These are phyloP conservation scores for Bradynema listronoti DNA, from an alignment of 1,140 invertebrate genomes.

Conservation along the genomic window DNA sequence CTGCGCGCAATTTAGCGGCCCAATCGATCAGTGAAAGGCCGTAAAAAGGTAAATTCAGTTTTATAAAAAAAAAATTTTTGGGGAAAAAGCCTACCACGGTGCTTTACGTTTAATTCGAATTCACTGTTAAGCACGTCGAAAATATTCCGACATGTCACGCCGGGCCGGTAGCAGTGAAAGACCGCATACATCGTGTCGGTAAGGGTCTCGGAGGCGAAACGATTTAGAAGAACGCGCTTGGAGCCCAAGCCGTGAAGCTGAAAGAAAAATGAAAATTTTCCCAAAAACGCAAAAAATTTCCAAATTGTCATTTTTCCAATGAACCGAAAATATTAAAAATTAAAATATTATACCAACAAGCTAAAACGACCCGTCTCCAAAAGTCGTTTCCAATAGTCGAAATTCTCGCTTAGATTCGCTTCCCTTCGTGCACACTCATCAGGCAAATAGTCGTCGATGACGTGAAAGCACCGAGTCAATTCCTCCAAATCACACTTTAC, in stretches of 20 bases:
- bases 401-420: no score
- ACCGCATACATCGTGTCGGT: neutral
- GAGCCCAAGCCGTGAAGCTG: constrained; percentile 22
- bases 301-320: neutral
- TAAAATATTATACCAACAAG: constrained; percentile 1
- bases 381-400: no score
- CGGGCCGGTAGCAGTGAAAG: constrained; percentile 11
- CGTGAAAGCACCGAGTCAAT: no score
- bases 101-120: constrained; percentile 1
- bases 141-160: constrained; percentile 4
- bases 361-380: constrained; percentile 5
- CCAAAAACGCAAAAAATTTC: constrained; percentile 1
- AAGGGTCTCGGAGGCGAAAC: constrained; percentile 9
- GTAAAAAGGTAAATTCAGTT: neutral
- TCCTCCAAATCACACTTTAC: no score
- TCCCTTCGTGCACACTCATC: no score
- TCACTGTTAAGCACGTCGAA: constrained; percentile 10
- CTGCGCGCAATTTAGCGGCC: neutral
- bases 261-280: constrained; percentile 1
- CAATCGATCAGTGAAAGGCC: neutral
- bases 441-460: no score
- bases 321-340: constrained; percentile 19
- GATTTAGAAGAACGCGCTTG: constrained; percentile 16
- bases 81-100: neutral
- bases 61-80: constrained; percentile 6